Percentiles rank a stretch among this genome's conserved stretches.
These are phyloP conservation scores for Nerophis lumbriciformis DNA, from an alignment of 2,113 vertebrate genomes.

Conservation along the genomic window DNA sequence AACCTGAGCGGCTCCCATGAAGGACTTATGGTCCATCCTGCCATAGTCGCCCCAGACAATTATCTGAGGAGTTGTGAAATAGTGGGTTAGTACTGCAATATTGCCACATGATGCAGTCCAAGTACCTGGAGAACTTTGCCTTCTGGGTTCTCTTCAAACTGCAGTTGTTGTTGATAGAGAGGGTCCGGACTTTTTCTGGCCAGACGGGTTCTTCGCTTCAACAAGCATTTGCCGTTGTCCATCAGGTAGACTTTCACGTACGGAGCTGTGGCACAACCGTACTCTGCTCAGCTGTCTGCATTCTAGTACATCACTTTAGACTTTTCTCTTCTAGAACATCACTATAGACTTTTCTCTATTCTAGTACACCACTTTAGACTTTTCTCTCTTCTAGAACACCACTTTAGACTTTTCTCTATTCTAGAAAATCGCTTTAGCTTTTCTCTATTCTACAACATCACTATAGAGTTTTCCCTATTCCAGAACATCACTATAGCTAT, in stretches of 20 bases:
- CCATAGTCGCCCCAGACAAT: conserved; percentile 99
- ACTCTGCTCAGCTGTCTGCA: neutral
- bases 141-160: conserved; percentile 92
- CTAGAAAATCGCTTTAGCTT: no score
- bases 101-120: neutral
- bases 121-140: conserved; percentile 90
- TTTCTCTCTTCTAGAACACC: no score
- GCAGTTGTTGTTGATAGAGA: conserved; percentile 95
- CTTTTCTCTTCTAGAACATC: no score
- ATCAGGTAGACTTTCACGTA: conserved; percentile 98
- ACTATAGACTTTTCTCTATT: no score
- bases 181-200: conserved; percentile 95
- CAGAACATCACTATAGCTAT: no score
- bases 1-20: conserved; percentile 97
- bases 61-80: conserved; percentile 74
- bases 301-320: neutral
- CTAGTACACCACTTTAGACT: no score
- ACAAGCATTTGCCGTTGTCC: conserved; percentile 93
- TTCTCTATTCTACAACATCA: no score
- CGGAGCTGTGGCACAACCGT: conserved; percentile 70
- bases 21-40: conserved; percentile 98
- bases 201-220: conserved; percentile 97
- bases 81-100: neutral
- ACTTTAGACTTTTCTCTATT: no score
- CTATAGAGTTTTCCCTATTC: no score